Conservation (phyloP, 2,113 vertebrate genomes). For the Colinus virginianus region DNA sequence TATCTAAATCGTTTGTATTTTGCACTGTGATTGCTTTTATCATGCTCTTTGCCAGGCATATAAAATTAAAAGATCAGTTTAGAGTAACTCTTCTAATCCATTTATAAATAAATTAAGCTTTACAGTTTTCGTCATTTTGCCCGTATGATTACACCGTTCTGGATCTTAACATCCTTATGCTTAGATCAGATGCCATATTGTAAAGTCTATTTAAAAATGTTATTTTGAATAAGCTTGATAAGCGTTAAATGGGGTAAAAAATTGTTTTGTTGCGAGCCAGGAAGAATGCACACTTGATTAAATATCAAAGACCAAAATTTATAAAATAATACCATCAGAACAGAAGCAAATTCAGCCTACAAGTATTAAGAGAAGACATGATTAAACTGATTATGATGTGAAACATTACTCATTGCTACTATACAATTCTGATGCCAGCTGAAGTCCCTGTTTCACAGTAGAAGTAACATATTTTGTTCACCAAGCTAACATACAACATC, state of each 20-base stretch:
- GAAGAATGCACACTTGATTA: slow-evolving; percentile 29
- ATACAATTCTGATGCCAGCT: background rate
- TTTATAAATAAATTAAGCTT: slow-evolving; percentile 58
- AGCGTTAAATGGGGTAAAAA: slow-evolving; percentile 36
- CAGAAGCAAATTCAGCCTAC: slow-evolving; percentile 21
- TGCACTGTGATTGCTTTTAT: background rate
- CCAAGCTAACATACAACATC: background rate
- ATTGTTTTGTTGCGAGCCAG: background rate
- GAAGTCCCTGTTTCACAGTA: background rate
- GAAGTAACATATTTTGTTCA: slow-evolving; percentile 6
- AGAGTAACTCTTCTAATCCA: slow-evolving; percentile 36
- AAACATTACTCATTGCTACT: slow-evolving; percentile 8
- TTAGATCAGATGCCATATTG: background rate
- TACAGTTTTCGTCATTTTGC: background rate
- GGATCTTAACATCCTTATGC: slow-evolving; percentile 16
- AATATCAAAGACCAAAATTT: slow-evolving; percentile 49
- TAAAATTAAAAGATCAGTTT: slow-evolving; percentile 44
- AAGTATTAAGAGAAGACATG: slow-evolving; percentile 29
- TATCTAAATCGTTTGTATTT: slow-evolving; percentile 14
- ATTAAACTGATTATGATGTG: slow-evolving; percentile 29
- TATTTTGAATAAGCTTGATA: slow-evolving; percentile 20
- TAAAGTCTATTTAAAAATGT: background rate
- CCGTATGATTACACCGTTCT: slow-evolving; percentile 9
- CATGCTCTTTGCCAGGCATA: background rate
- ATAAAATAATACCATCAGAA: slow-evolving; percentile 36